Base-by-base conservation (phyloP, 2,888 invertebrate species). In the Aspidiotus rigidus region DNA sequence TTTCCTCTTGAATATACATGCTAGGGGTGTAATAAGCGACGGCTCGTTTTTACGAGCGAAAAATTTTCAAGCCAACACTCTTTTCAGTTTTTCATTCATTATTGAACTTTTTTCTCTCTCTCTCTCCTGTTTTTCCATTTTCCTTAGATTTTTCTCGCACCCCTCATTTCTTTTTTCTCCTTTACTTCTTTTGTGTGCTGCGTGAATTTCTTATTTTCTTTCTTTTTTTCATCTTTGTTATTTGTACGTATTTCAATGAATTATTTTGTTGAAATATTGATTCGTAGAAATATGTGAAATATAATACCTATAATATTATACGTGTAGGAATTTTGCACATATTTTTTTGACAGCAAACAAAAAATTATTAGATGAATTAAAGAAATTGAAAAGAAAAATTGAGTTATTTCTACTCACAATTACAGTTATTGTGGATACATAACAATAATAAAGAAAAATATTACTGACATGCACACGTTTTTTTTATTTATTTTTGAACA, bases 31-130 rank as follows among this genome's bases (percentile, higher is more conserved):
- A 55, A 40, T 42, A 64, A 64, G 44, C 56, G 57, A 66, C 42
- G 59, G 59, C 54, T 54, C 53, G 64, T 40, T 64, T 64, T 64
- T 64, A 64, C 64, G 64, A 64, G 28, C 64, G n/a, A 64, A 64
- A 64, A 57, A 57, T 64, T 64, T 54, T 11, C 13, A 40, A 16
- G 54, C 11, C 39, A 16, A 42, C 54, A 9, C 11, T n/a, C 6
- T 13, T 40, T 64, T 40, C 40, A 7, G 7, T 15, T 40, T 15
- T 53, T 53, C 55, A 6, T 63, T 63, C 13, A 28, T 28, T 28
- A 28, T 28, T 28, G 28, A n/a, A 17, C 63, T 11, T 54, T 11
- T 17, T 64, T 40, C 17, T 54, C 63, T 17, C n/a, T 54, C 28
- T 49, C 10, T 49, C n/a, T 15, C 39, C 60, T 3, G 2, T 13